A percentile compares a stretch with the other conserved stretches of the same genome.
These are phyloP conservation scores for Elephas maximus DNA, from an alignment of 2,113 vertebrate genomes.

Conservation along the genomic window DNA sequence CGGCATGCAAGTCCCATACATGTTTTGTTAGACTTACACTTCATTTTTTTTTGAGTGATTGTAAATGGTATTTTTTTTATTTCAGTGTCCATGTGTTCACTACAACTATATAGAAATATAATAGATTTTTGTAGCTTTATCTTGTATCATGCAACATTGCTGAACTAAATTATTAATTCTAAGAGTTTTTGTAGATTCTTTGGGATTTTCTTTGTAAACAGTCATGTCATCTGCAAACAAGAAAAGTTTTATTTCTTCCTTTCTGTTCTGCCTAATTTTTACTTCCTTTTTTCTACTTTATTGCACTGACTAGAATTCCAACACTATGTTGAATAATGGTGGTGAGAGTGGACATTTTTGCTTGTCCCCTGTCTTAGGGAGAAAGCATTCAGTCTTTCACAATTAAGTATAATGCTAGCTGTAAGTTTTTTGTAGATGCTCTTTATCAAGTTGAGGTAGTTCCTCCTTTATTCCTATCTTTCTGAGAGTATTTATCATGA, in stretches of 20 bases:
- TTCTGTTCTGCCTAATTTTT: neutral
- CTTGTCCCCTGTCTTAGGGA: neutral
- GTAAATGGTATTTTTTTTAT: neutral
- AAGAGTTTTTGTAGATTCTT: slow-evolving; percentile 45
- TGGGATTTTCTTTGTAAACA: slow-evolving; percentile 43
- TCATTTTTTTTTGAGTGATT: neutral
- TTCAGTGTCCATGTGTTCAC: neutral
- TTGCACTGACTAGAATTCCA: neutral
- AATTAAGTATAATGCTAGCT: neutral
- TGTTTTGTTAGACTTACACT: slow-evolving; percentile 5
- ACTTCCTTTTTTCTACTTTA: neutral
- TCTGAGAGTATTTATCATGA: slow-evolving; percentile 47
- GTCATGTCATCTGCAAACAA: neutral
- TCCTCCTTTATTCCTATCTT: slow-evolving; percentile 23
- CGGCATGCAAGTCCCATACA: neutral
- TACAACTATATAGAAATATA: neutral
- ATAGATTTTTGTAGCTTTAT: neutral
- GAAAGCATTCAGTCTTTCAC: neutral
- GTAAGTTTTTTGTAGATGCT: neutral
- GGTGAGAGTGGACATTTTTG: neutral
- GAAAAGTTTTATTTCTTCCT: slow-evolving; percentile 55
- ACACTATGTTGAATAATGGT: neutral
- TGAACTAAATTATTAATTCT: neutral
- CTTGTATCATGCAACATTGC: neutral
- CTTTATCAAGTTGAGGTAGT: neutral